A percentile compares a stretch with the other conserved stretches of the same genome.
Conservation (phyloP, 2,888 invertebrate genomes). For the Autographa gamma region DNA sequence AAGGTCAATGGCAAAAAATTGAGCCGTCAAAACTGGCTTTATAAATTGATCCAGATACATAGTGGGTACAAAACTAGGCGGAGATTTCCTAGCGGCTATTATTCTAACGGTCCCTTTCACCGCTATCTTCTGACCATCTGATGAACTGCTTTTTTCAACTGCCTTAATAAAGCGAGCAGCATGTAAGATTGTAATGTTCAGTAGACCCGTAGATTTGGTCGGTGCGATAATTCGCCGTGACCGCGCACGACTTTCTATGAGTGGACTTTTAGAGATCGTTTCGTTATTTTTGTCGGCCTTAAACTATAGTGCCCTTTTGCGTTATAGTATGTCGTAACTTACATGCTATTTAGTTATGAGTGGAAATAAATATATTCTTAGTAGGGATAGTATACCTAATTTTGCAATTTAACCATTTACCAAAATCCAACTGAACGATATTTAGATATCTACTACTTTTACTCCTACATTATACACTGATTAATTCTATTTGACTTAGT, state of each 20-base stretch:
- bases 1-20: slow-evolving; percentile 69
- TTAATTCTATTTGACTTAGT: too few relatives aligned
- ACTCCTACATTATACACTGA: too few relatives aligned
- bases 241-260: slow-evolving; percentile 86
- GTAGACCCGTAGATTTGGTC: slow-evolving; percentile 82
- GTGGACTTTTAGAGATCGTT: slow-evolving; percentile 70
- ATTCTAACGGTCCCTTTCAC: slow-evolving; percentile 88
- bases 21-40: slow-evolving; percentile 68
- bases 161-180: slow-evolving; percentile 86
- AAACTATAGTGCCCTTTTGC: slow-evolving; percentile 70
- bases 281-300: slow-evolving; percentile 60
- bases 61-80: slow-evolving; percentile 72
- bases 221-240: slow-evolving; percentile 86
- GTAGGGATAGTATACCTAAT: too few relatives aligned
- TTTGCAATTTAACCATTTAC: too few relatives aligned
- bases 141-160: slow-evolving; percentile 84
- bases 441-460: too few relatives aligned
- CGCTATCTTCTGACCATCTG: slow-evolving; percentile 87
- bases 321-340: slow-evolving; percentile 48
- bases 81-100: slow-evolving; percentile 82
- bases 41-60: slow-evolving; percentile 73
- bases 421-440: too few relatives aligned
- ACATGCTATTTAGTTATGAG: slow-evolving; percentile 20
- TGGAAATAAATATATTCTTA: neutral
- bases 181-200: slow-evolving; percentile 87